Evolutionary conservation across 1,140 invertebrate species (phyloP).

Genomic region (Solenopsis invicta): DNA sequence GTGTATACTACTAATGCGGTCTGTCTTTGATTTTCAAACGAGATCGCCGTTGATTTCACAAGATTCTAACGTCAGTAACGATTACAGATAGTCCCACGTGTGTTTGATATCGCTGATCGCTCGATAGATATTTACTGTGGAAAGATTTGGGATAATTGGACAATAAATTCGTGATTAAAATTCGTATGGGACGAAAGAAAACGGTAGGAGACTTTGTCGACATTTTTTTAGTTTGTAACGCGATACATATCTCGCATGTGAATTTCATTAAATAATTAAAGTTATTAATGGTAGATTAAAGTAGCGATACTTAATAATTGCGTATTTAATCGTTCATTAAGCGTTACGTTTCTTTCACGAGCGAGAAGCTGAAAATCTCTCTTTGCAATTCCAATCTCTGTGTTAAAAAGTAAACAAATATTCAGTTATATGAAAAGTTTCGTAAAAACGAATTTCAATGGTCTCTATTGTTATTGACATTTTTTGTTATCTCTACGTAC

Average conservation of each 20-base stretch:
- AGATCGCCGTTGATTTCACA: background rate
- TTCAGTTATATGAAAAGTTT: constrained; percentile 19
- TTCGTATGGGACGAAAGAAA: background rate
- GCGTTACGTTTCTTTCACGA: background rate
- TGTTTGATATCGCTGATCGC: background rate
- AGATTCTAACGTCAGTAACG: background rate
- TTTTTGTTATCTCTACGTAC: constrained; percentile 27
- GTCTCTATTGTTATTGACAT: constrained; percentile 43
- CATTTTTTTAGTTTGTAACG: background rate
- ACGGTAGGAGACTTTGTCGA: background rate
- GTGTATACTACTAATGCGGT: background rate
- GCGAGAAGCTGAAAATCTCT: background rate
- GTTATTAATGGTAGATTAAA: background rate
- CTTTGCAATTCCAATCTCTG: background rate
- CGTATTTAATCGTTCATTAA: background rate
- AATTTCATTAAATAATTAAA: background rate
- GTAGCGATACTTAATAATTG: background rate
- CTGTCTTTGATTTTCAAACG: background rate
- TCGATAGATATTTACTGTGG: background rate
- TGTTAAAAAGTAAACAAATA: constrained; percentile 2
- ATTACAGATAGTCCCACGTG: background rate
- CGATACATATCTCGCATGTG: background rate
- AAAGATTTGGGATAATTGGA: background rate
- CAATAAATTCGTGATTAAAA: background rate
- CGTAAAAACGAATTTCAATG: constrained; percentile 21